These are phyloP conservation scores for Microctonus aethiopoides DNA, from an alignment of 2,888 invertebrate genomes.

Conservation along the genomic window DNA sequence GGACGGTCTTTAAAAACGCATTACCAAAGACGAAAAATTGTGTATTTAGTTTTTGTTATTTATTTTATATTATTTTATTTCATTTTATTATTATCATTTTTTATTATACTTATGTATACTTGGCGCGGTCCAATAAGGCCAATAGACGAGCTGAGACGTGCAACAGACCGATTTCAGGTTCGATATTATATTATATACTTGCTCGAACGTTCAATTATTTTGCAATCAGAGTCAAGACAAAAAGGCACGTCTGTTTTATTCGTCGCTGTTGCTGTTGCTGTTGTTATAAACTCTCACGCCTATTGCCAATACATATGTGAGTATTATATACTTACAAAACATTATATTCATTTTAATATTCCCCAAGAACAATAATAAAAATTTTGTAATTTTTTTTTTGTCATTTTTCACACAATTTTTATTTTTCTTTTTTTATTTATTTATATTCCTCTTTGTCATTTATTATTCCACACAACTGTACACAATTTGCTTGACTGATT, in stretches of 20 bases:
- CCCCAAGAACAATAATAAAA: not conserved
- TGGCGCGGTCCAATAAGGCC: constrained; percentile 60
- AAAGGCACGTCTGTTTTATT: constrained; percentile 42
- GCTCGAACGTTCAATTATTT: constrained; percentile 65
- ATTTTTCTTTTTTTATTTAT: no score
- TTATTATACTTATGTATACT: not conserved
- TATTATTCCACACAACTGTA: no score
- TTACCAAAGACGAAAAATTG: constrained; percentile 57
- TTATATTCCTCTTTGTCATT: not conserved
- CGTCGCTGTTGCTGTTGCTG: constrained; percentile 25
- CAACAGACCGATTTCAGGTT: constrained; percentile 50
- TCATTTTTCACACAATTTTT: not conserved
- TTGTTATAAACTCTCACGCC: constrained; percentile 10
- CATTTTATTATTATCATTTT: constrained; percentile 2
- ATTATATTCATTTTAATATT: not conserved
- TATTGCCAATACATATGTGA: constrained; percentile 32
- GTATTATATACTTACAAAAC: no score
- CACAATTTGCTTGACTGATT: constrained; percentile 46
- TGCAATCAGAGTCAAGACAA: constrained; percentile 58
- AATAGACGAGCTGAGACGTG: constrained; percentile 51
- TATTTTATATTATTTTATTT: constrained; percentile 17
- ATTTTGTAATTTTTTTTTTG: not conserved
- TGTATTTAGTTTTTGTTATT: constrained; percentile 35
- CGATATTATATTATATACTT: constrained; percentile 42
- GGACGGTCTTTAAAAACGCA: constrained; percentile 67